phyloP scores from a whole-genome alignment of 2,888 invertebrate species.

The Orthosia cruda region DNA sequence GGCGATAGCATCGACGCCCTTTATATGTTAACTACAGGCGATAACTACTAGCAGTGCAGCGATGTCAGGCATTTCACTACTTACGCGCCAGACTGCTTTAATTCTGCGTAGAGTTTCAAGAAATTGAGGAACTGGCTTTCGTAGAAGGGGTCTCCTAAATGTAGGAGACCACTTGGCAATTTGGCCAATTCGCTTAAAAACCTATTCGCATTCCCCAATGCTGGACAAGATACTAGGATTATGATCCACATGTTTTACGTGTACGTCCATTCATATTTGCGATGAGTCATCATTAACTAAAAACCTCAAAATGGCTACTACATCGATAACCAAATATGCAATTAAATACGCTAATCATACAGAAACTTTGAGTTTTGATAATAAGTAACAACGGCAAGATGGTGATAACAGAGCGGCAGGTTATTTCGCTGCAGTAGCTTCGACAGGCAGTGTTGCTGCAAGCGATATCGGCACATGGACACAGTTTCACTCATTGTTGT shows the following conservation, averaged over 20 bases:
- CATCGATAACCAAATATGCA: neutral
- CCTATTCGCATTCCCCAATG: neutral
- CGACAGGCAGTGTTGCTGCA: slow-evolving; percentile 3
- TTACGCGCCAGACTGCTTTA: neutral
- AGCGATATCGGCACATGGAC: slow-evolving; percentile 9
- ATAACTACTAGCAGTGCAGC: slow-evolving; percentile 7
- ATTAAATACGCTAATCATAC: neutral
- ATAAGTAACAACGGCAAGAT: slow-evolving; percentile 1
- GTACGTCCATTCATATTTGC: neutral
- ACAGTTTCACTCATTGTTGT: slow-evolving; percentile 27
- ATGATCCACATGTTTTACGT: neutral
- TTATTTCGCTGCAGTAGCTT: neutral
- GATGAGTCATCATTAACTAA: neutral
- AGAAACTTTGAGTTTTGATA: neutral
- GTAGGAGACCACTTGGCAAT: too few species aligned
- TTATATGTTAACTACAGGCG: slow-evolving; percentile 37
- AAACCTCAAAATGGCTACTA: slow-evolving; percentile 1
- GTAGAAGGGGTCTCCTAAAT: neutral
- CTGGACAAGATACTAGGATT: neutral
- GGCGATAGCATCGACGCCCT: slow-evolving; percentile 37
- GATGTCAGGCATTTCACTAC: slow-evolving; percentile 19
- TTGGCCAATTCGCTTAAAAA: neutral
- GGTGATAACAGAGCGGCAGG: slow-evolving; percentile 2
- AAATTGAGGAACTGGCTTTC: neutral
- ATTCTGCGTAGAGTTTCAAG: neutral